phyloP scores from a whole-genome alignment of 1,140 invertebrate genomes.

The Sarcophaga bullata region DNA sequence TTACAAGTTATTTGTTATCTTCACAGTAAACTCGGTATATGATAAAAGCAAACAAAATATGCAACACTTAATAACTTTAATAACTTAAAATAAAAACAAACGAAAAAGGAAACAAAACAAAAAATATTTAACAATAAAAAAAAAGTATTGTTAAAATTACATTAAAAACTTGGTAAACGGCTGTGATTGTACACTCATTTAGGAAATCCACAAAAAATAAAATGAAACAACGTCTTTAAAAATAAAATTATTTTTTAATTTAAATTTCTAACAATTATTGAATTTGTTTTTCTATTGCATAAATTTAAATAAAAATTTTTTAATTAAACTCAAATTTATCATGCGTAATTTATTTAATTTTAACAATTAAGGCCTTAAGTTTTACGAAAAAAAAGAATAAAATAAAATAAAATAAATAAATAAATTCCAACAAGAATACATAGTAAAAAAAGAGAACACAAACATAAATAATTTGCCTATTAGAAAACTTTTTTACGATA shows the following conservation, averaged over 20 bases:
- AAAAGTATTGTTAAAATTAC: not conserved
- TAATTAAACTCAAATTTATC: too few relatives aligned
- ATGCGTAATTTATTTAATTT: too few relatives aligned
- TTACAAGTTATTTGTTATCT: too few relatives aligned
- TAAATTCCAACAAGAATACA: too few relatives aligned
- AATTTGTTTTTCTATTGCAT: not conserved
- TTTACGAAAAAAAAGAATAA: too few relatives aligned
- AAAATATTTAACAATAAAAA: slow-evolving; percentile 14
- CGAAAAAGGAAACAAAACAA: not conserved
- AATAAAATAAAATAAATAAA: too few relatives aligned
- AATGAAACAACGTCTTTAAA: not conserved
- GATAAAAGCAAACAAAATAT: too few relatives aligned
- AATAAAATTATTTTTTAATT: not conserved
- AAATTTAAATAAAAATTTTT: not conserved
- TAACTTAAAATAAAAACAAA: not conserved
- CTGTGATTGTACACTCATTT: slow-evolving; percentile 44
- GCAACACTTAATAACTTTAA: not conserved
- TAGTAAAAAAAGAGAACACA: too few relatives aligned
- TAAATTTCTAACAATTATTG: not conserved
- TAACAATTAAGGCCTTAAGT: too few relatives aligned
- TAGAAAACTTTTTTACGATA: too few relatives aligned
- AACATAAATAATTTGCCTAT: too few relatives aligned
- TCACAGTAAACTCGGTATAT: too few relatives aligned
- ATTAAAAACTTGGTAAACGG: slow-evolving; percentile 31
- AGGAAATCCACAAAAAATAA: not conserved